Evolutionary conservation across 2,113 vertebrate genomes (phyloP).

Genomic region (Jacana jacana): DNA sequence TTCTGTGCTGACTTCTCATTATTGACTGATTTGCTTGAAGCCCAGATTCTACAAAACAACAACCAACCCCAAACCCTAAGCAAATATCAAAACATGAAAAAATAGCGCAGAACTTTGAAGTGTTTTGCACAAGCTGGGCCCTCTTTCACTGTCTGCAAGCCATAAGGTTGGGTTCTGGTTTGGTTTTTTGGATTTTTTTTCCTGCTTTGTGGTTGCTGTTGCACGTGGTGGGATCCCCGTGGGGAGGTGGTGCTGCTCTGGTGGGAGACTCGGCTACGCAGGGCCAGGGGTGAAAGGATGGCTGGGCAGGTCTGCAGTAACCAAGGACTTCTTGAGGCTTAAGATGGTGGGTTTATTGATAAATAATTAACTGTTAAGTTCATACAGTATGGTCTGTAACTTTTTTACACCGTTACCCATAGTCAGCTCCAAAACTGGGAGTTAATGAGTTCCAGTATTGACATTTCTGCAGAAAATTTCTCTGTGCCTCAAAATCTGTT

Average conservation of each 20-base stretch:
- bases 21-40: neutral
- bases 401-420: neutral
- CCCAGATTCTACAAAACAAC: neutral
- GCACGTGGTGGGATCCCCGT: fast-evolving
- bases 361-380: neutral
- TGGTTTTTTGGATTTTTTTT: neutral
- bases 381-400: neutral
- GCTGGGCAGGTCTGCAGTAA: neutral
- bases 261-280: fast-evolving
- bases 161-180: neutral
- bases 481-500: neutral
- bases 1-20: neutral
- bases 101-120: neutral
- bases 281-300: too few species aligned
- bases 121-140: neutral
- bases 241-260: neutral
- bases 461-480: neutral
- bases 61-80: neutral
- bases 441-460: neutral
- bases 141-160: neutral
- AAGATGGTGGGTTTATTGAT: neutral
- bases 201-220: too few species aligned
- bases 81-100: neutral
- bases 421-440: neutral
- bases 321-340: neutral